Percentiles rank a stretch among this genome's conserved stretches.
These are phyloP conservation scores for Parasteatoda lunata DNA, from an alignment of 2,888 invertebrate species.

Conservation along the genomic window DNA sequence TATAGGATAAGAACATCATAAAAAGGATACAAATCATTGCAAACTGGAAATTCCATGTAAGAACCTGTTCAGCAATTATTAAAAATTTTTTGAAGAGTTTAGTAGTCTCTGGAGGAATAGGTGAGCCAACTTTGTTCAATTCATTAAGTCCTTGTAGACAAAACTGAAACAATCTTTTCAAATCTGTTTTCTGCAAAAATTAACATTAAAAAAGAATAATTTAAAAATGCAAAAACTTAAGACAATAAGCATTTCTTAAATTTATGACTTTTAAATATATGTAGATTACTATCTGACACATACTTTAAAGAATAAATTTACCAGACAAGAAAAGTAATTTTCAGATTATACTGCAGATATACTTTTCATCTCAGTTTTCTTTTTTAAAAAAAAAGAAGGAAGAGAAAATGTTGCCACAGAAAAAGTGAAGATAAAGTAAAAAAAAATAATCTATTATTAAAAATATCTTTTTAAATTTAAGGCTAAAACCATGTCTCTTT, in stretches of 20 bases:
- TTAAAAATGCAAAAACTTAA: not conserved
- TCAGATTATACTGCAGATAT: not conserved
- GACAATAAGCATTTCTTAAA: not conserved
- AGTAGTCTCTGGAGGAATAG: conserved; percentile 75
- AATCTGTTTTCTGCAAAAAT: conserved; percentile 78
- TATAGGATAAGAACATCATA: too few species aligned
- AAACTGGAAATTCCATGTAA: conserved; percentile 84
- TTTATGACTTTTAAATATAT: not conserved
- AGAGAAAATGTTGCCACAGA: too few species aligned
- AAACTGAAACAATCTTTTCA: conserved; percentile 87
- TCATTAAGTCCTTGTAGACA: conserved; percentile 80
- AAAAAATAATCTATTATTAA: too few species aligned
- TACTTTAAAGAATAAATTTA: not conserved
- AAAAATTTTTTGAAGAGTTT: conserved; percentile 82
- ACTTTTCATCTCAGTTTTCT: not conserved
- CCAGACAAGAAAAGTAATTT: not conserved
- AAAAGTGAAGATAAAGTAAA: too few species aligned
- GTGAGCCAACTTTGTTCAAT: conserved; percentile 74
- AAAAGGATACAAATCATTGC: conserved; percentile 68
- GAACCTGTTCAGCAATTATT: conserved; percentile 84
- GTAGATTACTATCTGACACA: not conserved
- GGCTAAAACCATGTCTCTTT: too few species aligned
- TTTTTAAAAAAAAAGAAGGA: not conserved
- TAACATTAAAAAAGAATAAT: not conserved
- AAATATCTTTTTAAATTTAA: too few species aligned